Conservation (phyloP, 2,888 invertebrate genomes). For the Trisateles emortualis region DNA sequence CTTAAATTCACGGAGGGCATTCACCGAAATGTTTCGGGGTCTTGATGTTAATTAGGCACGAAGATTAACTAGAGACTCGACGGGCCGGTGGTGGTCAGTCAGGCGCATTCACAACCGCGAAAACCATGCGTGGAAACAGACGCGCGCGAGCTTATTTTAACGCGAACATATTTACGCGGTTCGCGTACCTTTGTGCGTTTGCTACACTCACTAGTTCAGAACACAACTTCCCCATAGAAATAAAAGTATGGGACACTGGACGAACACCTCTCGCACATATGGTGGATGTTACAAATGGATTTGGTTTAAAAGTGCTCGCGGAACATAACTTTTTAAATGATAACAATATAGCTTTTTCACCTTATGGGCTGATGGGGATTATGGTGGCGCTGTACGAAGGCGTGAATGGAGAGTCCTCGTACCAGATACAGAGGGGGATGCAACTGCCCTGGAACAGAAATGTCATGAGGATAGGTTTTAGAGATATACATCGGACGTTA, state of each 20-base stretch:
- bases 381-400: constrained; percentile 93
- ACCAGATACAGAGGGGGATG: constrained; percentile 90
- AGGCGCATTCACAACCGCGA: constrained; percentile 67
- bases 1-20: constrained; percentile 71
- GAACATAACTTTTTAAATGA: constrained; percentile 91
- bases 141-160: constrained; percentile 56
- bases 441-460: constrained; percentile 91
- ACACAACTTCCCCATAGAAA: constrained; percentile 77
- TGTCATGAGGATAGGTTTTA: constrained; percentile 91
- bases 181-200: constrained; percentile 52
- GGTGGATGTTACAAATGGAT: constrained; percentile 93
- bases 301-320: constrained; percentile 90
- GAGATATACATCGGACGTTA: constrained; percentile 93
- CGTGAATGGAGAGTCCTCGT: constrained; percentile 90
- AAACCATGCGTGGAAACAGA: constrained; percentile 72
- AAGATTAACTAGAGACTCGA: constrained; percentile 68
- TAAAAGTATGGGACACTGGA: constrained; percentile 78
- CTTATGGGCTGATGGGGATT: constrained; percentile 93
- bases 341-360: constrained; percentile 94
- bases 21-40: constrained; percentile 76
- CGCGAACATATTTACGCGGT: constrained; percentile 39
- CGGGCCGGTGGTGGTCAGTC: constrained; percentile 36
- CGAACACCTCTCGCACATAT: constrained; percentile 90
- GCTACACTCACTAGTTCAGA: constrained; percentile 54
- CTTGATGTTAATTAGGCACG: constrained; percentile 73